Evolutionary conservation across 2,888 invertebrate genomes (phyloP), one percentile per base, ranked within the genome.

Genomic region (Thecophora atra): DNA sequence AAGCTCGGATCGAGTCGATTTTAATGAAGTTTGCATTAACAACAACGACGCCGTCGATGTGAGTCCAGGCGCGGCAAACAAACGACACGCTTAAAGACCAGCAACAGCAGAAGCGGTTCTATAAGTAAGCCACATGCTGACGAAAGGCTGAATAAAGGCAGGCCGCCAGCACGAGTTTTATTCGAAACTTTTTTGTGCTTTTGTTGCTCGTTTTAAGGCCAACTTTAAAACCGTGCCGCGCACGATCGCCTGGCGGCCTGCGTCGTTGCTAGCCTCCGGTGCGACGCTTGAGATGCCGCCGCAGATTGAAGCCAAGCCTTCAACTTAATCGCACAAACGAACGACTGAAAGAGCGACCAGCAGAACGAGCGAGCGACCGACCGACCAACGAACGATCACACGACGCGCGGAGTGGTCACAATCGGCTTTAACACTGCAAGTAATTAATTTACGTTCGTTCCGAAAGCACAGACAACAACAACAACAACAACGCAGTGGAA

Each of bases 391-490:
- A 13, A 3, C 47, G n/a, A n/a, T 3, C 47, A 4, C 52, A 72
- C 75, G 70, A 74, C 73, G 72, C 72, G 47, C 47, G 69, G 54
- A 67, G 64, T 56, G 62, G 63, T 37, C 60, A 68, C 37, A 70
- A 65, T 44, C 52, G 67, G 73, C 73, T 76, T 77, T 77, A 77
- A 76, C 77, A 76, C 75, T 75, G 76, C 72, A 70, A 73, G 77
- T 77, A 78, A 78, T 78, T 78, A 78, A 78, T 78, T 78, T 78
- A 77, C 77, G 77, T 74, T 73, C 64, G 62, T 68, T 52, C 11
- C 28, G 30, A 65, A 66, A 65, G 54, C 28, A 51, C n/a, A 60
- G 47, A 64, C 52, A 66, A 24, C 26, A 65, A 60, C 58, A 26
- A 71, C 52, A 70, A 70, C 63, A 62, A 47, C 19, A 30, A 19